Base-by-base conservation (phyloP, 92 coral and sea anemone species). In the Isaurus tuberculatus region DNA sequence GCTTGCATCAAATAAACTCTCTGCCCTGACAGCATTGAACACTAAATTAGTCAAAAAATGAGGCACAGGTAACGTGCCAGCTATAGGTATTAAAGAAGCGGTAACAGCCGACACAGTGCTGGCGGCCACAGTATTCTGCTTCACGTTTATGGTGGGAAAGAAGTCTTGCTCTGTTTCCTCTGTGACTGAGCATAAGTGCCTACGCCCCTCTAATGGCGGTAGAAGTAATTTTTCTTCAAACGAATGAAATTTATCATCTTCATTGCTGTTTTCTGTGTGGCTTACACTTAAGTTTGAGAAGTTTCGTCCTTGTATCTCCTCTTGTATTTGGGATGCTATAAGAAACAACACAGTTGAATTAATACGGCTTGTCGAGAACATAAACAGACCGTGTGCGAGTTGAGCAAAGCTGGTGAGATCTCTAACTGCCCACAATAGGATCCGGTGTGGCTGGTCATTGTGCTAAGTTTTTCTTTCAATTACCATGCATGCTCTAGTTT, bases 1-100 rank as follows among this genome's bases (percentile, higher is more conserved):
- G 69, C 93, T 91, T 10, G 91, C 84, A 40, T 94, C 95, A 81
- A 91, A 89, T 67, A 94, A n/a, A 43, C 73, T 82, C 77, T 89
- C 95, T 4, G 95, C 98, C 49, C 70, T 91, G 30, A 88, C 85
- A 34, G 93, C 88, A 32, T 75, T 83, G 73, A 94, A 86, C 8
- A 78, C 87, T n/a, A 33, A 87, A 2, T 86, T 72, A 1, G 85
- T 70, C 31, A 15, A 22, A 26, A 77, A 49, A 19, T 57, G 70
- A 77, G 82, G 82, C 32, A 77, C 82, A 9, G 70, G 58, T 26
- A 77, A 17, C 6, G 82, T 77, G 16, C 70, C 57, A 11, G 82
- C 82, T 6, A 77, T 58, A 20, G 69, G 82, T 30, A 77, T 20
- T 33, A 77, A 57, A 3, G 82, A 58, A 30, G 82, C 55, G 34